Conservation (phyloP, 2,888 invertebrate species). For the Amaurobius ferox region DNA sequence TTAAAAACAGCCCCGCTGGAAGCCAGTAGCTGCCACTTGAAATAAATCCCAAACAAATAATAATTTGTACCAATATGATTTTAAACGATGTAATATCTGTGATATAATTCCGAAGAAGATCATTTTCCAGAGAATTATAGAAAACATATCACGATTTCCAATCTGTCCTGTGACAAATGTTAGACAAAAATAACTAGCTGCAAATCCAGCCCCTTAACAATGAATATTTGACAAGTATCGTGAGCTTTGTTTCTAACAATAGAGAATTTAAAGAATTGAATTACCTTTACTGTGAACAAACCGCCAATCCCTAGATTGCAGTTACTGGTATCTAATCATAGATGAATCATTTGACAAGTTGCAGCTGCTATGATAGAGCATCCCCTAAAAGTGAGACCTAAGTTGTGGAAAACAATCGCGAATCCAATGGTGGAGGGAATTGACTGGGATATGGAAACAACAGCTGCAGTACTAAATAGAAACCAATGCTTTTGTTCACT, state of each 20-base stretch:
- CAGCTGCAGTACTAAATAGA: constrained; percentile 38
- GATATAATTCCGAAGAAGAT: no score
- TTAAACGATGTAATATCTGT: no score
- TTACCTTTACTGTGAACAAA: background rate
- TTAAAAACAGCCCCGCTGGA: no score
- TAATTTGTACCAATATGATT: no score
- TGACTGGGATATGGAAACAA: constrained; percentile 16
- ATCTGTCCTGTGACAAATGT: no score
- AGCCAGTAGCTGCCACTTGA: no score
- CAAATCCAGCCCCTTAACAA: no score
- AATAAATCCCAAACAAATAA: no score
- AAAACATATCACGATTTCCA: no score
- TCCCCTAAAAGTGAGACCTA: constrained; percentile 34
- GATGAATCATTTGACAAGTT: constrained; percentile 53
- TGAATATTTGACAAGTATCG: background rate
- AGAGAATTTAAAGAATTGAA: background rate
- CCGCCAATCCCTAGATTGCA: background rate
- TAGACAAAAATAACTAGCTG: no score
- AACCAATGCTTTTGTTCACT: background rate
- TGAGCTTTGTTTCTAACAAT: background rate
- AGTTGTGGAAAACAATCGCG: constrained; percentile 17
- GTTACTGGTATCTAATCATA: background rate
- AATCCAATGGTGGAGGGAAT: constrained; percentile 24
- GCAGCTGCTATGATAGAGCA: constrained; percentile 51
- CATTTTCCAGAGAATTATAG: no score